Percentiles rank a stretch among this genome's conserved stretches.
Conservation (phyloP, 64 coral and sea anemone genomes). For the Dendrophyllia cribrosa region DNA sequence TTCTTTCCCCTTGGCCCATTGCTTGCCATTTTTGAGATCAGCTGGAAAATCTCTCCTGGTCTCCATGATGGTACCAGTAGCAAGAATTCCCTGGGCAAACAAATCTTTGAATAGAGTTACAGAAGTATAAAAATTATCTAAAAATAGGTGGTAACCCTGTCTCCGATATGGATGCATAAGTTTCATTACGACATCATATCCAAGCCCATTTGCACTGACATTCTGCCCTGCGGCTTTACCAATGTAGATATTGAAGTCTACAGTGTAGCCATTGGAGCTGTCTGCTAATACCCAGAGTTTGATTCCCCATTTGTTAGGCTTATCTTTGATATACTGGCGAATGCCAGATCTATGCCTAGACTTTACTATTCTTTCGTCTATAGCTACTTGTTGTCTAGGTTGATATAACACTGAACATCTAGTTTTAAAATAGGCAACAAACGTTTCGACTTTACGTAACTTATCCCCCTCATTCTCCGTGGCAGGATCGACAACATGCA, state of each 20-base stretch:
- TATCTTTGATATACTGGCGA: no score
- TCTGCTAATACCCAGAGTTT: no score
- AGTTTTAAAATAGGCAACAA: not conserved
- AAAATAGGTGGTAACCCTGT: constrained; percentile 49
- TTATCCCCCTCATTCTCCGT: not conserved
- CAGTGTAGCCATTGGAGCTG: not conserved
- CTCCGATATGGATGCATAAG: not conserved
- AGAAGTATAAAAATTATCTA: constrained; percentile 52
- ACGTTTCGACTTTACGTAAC: not conserved
- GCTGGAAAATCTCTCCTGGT: constrained; percentile 30
- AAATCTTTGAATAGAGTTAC: constrained; percentile 26
- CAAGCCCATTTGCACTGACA: constrained; percentile 23
- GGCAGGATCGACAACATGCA: constrained; percentile 1
- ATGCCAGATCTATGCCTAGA: no score
- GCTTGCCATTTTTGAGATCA: constrained; percentile 23
- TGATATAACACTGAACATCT: no score
- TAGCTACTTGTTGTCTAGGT: no score
- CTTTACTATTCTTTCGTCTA: no score
- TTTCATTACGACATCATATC: constrained; percentile 51
- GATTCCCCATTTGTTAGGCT: no score
- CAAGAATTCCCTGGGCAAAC: not conserved
- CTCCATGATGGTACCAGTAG: constrained; percentile 30
- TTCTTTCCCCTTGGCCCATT: constrained; percentile 30
- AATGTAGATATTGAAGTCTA: not conserved
- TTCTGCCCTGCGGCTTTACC: not conserved